Base-by-base conservation (phyloP, 2,888 invertebrate species). In the Ypsolopha scabrella region DNA sequence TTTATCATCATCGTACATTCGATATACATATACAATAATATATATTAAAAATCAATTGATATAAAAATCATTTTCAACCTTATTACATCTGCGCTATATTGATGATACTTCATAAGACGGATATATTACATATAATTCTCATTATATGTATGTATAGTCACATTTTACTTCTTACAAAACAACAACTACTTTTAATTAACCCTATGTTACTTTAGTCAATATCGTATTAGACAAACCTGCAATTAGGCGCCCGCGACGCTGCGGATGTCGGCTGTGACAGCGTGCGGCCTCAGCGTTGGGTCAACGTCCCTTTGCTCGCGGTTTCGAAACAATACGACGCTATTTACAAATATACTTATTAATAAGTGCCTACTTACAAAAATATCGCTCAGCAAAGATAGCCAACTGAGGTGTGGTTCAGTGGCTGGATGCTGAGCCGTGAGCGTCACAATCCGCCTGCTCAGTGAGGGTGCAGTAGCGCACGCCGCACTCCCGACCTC, bases 81-180 rank as follows among this genome's bases (percentile, higher is more conserved):
- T 75, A 64, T 75, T 73, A 70, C 66, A 76, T 74, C 70, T 76
- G 80, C 65, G 67, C 35, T 72, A 67, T 65, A 65, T 67, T 70
- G 64, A 72, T 73, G 72, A 72, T 74, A 76, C 65, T 80, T 85
- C 85, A 85, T 82, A 83, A 83, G 83, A 85, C 82, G 83, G 86
- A 85, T 82, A 81, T 78, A 75, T 64, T 75, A 74, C 82, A 83
- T 78, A 82, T 77, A 85, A 82, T 63, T 72, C 65, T 74, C 75
- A 78, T 82, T 79, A 81, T 77, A 83, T 81, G 80, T 65, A 72
- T 74, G 50, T 53, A 47, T 72, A 73, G 66, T 75, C 75, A 77
- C 75, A 80, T 70, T 72, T 75, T 41, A 76, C 70, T 76, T 75
- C 81, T 82, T 83, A 86, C 70, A 85, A 85, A 83, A 85, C 85